phyloP scores from a whole-genome alignment of 1,140 invertebrate genomes.

The Drosophila malerkotliana region DNA sequence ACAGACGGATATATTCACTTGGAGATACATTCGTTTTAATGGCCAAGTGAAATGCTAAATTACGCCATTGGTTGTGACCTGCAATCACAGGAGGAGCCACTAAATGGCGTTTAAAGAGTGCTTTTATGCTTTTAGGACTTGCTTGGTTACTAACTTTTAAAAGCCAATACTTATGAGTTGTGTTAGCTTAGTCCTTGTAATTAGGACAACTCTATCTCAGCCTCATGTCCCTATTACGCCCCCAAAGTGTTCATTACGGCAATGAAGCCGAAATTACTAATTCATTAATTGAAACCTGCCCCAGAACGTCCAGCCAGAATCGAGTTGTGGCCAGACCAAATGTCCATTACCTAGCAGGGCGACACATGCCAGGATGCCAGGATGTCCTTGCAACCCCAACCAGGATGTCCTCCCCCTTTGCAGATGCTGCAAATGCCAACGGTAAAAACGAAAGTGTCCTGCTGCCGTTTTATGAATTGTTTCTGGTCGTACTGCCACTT shows the following conservation, averaged over 20 bases:
- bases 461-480: slow-evolving; percentile 79
- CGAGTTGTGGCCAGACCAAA: slow-evolving; percentile 22
- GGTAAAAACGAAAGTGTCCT: slow-evolving; percentile 76
- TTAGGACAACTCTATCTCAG: neutral
- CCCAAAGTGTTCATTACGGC: slow-evolving; percentile 64
- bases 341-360: slow-evolving; percentile 37
- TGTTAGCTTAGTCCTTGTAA: slow-evolving; percentile 1
- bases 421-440: slow-evolving; percentile 73
- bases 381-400: slow-evolving; percentile 7
- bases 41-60: slow-evolving; percentile 35
- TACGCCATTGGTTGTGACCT: slow-evolving; percentile 1
- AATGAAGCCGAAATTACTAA: slow-evolving; percentile 77
- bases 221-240: neutral
- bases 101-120: slow-evolving; percentile 29
- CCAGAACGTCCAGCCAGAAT: slow-evolving; percentile 13
- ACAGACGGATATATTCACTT: slow-evolving; percentile 13
- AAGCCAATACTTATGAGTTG: neutral
- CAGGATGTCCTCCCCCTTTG: neutral
- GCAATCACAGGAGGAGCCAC: slow-evolving; percentile 11
- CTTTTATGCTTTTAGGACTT: neutral
- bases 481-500: slow-evolving; percentile 33
- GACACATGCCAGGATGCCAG: slow-evolving; percentile 31
- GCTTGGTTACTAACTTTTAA: neutral
- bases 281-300: slow-evolving; percentile 76
- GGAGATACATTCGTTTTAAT: slow-evolving; percentile 23